phyloP scores from a whole-genome alignment of 2,888 invertebrate genomes.

The Agonopterix heracliana region DNA sequence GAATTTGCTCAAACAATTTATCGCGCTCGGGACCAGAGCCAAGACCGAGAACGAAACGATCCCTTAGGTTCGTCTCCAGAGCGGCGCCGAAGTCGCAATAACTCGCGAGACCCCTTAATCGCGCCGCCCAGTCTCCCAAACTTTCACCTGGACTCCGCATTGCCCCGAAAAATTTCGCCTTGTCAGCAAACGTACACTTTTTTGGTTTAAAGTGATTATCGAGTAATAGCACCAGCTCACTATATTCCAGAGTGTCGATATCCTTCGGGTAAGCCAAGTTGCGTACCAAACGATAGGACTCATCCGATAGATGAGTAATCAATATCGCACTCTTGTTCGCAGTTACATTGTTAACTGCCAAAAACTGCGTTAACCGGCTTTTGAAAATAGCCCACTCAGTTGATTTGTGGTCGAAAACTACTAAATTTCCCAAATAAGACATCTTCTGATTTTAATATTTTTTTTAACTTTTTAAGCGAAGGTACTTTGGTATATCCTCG shows the following conservation, averaged over 20 bases:
- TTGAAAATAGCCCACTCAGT: conserved; percentile 3
- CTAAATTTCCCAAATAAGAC: conserved; percentile 2
- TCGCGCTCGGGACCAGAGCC: conserved; percentile 13
- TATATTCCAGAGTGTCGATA: conserved; percentile 7
- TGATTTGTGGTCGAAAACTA: conserved; percentile 4
- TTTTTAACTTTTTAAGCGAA: not conserved
- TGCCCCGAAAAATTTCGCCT: conserved; percentile 12
- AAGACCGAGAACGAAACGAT: conserved; percentile 18
- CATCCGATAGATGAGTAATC: conserved; percentile 11
- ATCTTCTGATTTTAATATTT: not conserved
- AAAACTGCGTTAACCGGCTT: conserved; percentile 1
- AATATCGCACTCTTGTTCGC: conserved; percentile 1
- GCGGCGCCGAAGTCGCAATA: conserved; percentile 16
- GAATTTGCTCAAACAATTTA: conserved; percentile 9
- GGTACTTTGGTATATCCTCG: not conserved
- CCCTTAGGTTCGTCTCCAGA: conserved; percentile 12
- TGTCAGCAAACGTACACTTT: conserved; percentile 12
- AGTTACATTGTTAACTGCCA: not conserved
- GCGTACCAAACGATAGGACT: conserved; percentile 9
- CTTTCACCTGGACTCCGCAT: conserved; percentile 8
- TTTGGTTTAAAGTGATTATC: conserved; percentile 14
- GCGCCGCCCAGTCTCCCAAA: conserved; percentile 14
- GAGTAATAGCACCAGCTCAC: conserved; percentile 11
- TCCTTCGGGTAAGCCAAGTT: conserved; percentile 14
- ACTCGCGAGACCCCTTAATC: conserved; percentile 11